phyloP scores from a whole-genome alignment of 2,888 invertebrate species.

The Dorcus parallelipipedus region DNA sequence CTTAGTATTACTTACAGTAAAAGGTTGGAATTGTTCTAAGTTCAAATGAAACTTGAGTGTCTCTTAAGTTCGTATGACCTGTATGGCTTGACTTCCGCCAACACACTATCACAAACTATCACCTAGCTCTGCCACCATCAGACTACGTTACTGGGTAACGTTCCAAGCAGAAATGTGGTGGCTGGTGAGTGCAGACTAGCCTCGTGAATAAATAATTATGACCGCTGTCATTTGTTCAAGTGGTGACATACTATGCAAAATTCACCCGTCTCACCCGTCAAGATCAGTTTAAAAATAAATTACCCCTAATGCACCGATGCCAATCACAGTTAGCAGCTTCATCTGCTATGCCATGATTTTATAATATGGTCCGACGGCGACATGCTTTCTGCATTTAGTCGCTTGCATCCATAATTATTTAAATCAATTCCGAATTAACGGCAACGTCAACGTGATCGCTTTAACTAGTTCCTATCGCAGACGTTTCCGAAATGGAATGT shows the following conservation, averaged over 20 bases:
- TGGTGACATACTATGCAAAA: constrained; percentile 25
- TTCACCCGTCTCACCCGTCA: constrained; percentile 26
- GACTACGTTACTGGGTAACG: constrained; percentile 4
- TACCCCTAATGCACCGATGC: constrained; percentile 27
- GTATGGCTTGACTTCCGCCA: too few species aligned
- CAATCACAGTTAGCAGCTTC: constrained; percentile 27
- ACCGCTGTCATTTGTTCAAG: constrained; percentile 31
- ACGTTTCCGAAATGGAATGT: too few species aligned
- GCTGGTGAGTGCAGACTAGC: constrained; percentile 18
- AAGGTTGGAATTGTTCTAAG: too few species aligned
- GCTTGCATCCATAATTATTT: constrained; percentile 11
- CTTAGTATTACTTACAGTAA: too few species aligned
- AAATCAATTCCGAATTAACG: constrained; percentile 7
- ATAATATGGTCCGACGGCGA: constrained; percentile 25
- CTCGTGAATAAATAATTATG: constrained; percentile 29
- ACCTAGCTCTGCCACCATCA: not conserved
- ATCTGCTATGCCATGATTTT: constrained; percentile 25
- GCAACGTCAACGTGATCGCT: too few species aligned
- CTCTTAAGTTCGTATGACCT: too few species aligned
- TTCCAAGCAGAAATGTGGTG: constrained; percentile 12
- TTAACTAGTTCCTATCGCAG: too few species aligned
- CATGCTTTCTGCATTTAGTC: constrained; percentile 25
- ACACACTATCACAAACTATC: too few species aligned
- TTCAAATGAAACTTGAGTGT: too few species aligned
- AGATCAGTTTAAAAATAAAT: constrained; percentile 31